Conservation (phyloP, 2,888 invertebrate species). For the Atherix ibis region DNA sequence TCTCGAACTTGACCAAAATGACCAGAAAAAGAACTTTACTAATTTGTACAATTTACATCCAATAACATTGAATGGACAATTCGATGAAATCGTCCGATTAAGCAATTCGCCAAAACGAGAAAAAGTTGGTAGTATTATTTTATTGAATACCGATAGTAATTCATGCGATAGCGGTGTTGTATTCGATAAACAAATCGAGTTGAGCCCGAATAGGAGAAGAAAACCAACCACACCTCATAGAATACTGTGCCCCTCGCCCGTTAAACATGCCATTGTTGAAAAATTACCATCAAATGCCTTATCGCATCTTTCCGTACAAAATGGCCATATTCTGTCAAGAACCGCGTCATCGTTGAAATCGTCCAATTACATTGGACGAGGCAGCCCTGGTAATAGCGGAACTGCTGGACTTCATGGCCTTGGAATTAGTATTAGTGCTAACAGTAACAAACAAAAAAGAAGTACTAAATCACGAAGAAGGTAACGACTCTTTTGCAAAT, state of each 20-base stretch:
- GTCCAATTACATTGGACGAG: too few species aligned
- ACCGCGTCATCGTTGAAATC: too few species aligned
- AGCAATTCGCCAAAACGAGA: constrained; percentile 17
- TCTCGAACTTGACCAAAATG: constrained; percentile 25
- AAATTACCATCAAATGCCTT: constrained; percentile 7
- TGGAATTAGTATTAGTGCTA: too few species aligned
- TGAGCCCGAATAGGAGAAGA: constrained; percentile 18
- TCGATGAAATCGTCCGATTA: constrained; percentile 27
- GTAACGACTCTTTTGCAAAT: constrained; percentile 7
- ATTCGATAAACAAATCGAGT: constrained; percentile 16
- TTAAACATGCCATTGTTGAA: constrained; percentile 18
- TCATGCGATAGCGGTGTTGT: constrained; percentile 33
- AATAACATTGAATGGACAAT: constrained; percentile 26
- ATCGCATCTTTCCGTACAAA: constrained; percentile 1
- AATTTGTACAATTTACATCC: constrained; percentile 10
- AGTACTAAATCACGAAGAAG: constrained; percentile 17
- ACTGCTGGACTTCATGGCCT: constrained; percentile 10
- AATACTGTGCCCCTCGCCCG: constrained; percentile 35
- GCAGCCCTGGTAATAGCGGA: constrained; percentile 8
- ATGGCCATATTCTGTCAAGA: constrained; percentile 4
- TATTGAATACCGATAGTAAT: constrained; percentile 27
- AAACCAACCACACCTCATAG: constrained; percentile 42
- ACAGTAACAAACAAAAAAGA: constrained; percentile 14
- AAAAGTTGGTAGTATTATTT: constrained; percentile 5
- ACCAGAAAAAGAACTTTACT: too few species aligned